Base-by-base conservation (phyloP, 2,113 vertebrate genomes). In the Sigmodon hispidus region DNA sequence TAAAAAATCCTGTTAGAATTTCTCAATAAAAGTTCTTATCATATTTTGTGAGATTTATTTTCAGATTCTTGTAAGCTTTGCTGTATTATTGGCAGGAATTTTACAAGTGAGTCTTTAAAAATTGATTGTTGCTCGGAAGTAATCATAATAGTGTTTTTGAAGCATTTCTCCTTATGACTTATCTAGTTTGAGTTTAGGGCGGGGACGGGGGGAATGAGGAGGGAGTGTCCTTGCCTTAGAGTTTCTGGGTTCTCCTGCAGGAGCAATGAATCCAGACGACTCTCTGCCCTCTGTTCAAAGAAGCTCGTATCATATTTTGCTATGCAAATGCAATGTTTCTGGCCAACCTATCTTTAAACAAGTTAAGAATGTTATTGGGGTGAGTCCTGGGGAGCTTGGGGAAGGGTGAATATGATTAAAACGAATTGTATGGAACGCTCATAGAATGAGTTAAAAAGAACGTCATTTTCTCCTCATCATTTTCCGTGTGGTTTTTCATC, bases 21-120 rank as follows among this genome's bases (percentile, higher is more conserved):
- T 94, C 87, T 83, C 67, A 91, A 40, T 89, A 61, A 67, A 87
- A 90, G 29, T 55, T 87, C 17, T 52, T 4, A 45, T 94, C 24
- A 6, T 9, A 16, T 87, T 48, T 48, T 52, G 45, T 72, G 65
- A 90, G 84, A 61, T 87, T 89, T 90, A 70, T 13, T 87, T 40
- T 50, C 87, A 91, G 79, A 59, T 70, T 55, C 86, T 73, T 93
- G 15, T 13, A 48, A 93, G 4, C 73, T 70, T 70, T n/a, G 45
- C 36, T 81, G 15, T 45, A 19, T 26, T 70, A 40, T 88, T 94
- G 75, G 65, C 36, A 91, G 43, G 52, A 65, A 95, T 72, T 84
- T 45, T 81, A 52, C 84, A 86, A 65, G 26, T 92, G 55, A 24
- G 57, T 76, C 87, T 92, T 70, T 40, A 17, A 17, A 29, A 69